These are phyloP conservation scores for Musca vetustissima DNA, from an alignment of 1,140 invertebrate genomes.

Conservation along the genomic window DNA sequence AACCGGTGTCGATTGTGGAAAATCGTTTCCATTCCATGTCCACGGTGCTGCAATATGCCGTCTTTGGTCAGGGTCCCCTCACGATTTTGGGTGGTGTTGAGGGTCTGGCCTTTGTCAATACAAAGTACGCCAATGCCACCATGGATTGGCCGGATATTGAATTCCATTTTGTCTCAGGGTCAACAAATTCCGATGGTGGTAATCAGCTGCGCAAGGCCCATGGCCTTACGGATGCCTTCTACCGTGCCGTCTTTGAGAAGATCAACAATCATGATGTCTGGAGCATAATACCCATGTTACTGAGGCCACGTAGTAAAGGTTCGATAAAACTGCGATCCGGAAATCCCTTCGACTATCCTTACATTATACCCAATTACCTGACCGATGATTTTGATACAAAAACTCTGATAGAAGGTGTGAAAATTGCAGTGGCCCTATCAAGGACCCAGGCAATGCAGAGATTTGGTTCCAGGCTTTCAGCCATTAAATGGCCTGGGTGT, in stretches of 20 bases:
- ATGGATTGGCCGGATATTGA: conserved; percentile 91
- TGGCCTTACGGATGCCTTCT: conserved; percentile 73
- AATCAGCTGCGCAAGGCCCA: conserved; percentile 80
- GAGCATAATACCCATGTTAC: conserved; percentile 82
- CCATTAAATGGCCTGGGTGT: conserved; percentile 72
- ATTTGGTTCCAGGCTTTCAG: conserved; percentile 70
- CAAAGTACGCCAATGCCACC: conserved; percentile 80
- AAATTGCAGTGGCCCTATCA: conserved; percentile 74
- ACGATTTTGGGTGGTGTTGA: conserved; percentile 90
- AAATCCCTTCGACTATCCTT: conserved; percentile 87
- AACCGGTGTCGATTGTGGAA: conserved; percentile 78
- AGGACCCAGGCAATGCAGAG: conserved; percentile 70
- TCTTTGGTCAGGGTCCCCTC: conserved; percentile 79
- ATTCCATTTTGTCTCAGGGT: conserved; percentile 89
- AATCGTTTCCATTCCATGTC: conserved; percentile 75
- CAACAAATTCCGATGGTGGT: conserved; percentile 85
- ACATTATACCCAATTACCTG: conserved; percentile 92
- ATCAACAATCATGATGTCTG: conserved; percentile 79
- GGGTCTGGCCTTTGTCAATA: conserved; percentile 86
- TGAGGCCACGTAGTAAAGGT: conserved; percentile 80
- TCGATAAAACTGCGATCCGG: conserved; percentile 75
- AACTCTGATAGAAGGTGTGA: conserved; percentile 80
- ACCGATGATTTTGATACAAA: conserved; percentile 77
- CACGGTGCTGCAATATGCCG: conserved; percentile 73
- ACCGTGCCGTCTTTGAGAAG: conserved; percentile 71